phyloP scores from a whole-genome alignment of 2,888 invertebrate genomes.

The Andrena bucephala region DNA sequence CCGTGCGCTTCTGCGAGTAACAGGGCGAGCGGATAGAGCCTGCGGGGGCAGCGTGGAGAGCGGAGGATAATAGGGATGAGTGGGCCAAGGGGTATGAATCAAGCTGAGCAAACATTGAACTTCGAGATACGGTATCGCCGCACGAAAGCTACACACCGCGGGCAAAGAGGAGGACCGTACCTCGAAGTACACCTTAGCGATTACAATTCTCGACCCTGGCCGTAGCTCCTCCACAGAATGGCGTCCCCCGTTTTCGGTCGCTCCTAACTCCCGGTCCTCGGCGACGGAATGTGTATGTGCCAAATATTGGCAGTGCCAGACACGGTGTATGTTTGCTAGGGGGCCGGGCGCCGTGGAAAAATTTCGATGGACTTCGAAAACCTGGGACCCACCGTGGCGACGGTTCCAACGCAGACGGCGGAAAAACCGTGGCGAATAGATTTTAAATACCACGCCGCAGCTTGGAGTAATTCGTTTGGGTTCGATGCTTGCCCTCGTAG shows the following conservation, averaged over 20 bases:
- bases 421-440: constrained; percentile 24
- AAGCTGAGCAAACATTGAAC: constrained; percentile 85
- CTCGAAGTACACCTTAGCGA: constrained; percentile 74
- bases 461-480: constrained; percentile 45
- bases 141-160: constrained; percentile 72
- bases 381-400: not conserved
- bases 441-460: constrained; percentile 40
- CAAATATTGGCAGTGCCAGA: constrained; percentile 69
- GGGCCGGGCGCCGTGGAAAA: constrained; percentile 50
- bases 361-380: constrained; percentile 40
- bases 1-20: constrained; percentile 39
- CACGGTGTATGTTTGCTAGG: constrained; percentile 43
- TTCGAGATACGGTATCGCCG: constrained; percentile 83
- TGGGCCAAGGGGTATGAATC: constrained; percentile 82
- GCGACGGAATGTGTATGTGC: constrained; percentile 61
- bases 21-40: constrained; percentile 68
- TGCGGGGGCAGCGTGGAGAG: constrained; percentile 54
- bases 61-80: constrained; percentile 71
- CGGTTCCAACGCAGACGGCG: not conserved
- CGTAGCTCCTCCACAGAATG: constrained; percentile 40
- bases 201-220: constrained; percentile 68
- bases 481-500: constrained; percentile 44
- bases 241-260: constrained; percentile 35
- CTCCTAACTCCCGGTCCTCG: constrained; percentile 48
- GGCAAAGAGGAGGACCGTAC: constrained; percentile 68